phyloP scores from a whole-genome alignment of 2,113 vertebrate genomes.

The Odontesthes bonariensis region DNA sequence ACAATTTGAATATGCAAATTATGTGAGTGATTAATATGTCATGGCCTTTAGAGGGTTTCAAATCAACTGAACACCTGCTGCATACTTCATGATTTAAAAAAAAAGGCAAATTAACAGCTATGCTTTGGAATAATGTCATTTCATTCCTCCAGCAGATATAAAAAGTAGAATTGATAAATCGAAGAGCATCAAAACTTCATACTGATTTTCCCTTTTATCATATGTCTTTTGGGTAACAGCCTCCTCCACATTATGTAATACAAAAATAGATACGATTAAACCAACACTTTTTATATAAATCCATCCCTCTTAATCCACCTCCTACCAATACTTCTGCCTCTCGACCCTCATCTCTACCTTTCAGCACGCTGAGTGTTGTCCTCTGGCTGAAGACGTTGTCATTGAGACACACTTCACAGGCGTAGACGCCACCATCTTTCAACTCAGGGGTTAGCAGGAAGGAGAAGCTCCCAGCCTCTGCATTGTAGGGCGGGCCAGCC shows the following conservation, averaged over 20 bases:
- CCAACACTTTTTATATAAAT: constrained; percentile 17
- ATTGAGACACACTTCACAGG: constrained; percentile 75
- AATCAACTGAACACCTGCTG: not conserved
- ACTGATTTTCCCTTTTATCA: not conserved
- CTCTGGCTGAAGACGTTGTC: constrained; percentile 55
- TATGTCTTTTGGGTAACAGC: not conserved
- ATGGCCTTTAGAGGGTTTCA: not conserved
- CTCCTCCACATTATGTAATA: not conserved
- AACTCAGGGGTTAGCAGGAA: constrained; percentile 67
- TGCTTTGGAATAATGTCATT: constrained; percentile 1
- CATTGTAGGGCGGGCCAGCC: constrained; percentile 42
- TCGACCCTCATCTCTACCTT: constrained; percentile 65
- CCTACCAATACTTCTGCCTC: not conserved
- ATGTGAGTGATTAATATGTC: constrained; percentile 7
- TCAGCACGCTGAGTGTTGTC: constrained; percentile 74
- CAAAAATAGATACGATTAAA: not conserved
- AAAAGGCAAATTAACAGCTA: constrained; percentile 4
- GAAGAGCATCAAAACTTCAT: not conserved
- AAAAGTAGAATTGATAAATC: not conserved
- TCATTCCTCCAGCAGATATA: not conserved
- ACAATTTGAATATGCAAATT: constrained; percentile 14
- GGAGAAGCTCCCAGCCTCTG: constrained; percentile 65
- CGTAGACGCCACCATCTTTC: constrained; percentile 72
- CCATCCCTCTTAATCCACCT: constrained; percentile 8
- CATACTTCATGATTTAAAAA: constrained; percentile 17